Conservation (phyloP, 2,113 vertebrate genomes). For the Serinus canaria region DNA sequence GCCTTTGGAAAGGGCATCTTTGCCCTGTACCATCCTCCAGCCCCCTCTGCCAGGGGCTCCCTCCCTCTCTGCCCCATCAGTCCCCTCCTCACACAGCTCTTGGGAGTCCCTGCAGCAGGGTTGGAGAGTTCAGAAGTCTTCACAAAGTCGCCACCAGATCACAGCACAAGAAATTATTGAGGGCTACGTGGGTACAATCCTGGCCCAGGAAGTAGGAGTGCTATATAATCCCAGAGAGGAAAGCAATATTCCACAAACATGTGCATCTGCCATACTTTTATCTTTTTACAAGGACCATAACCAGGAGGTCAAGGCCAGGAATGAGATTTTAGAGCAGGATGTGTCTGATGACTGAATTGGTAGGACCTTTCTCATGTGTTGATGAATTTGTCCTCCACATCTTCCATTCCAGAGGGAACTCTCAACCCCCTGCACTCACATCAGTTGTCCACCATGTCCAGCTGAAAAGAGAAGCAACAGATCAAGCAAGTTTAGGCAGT, state of each 20-base stretch:
- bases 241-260: neutral
- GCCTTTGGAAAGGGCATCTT: neutral
- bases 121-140: neutral
- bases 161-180: neutral
- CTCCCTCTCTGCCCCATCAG: neutral
- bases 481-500: neutral
- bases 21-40: neutral
- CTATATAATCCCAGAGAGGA: neutral
- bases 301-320: neutral
- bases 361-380: neutral
- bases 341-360: neutral
- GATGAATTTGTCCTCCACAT: neutral
- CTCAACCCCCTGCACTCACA: neutral
- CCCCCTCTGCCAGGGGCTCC: neutral
- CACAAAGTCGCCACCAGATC: neutral
- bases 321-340: neutral
- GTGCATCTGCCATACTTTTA: neutral
- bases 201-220: accelerated
- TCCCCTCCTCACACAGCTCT: neutral
- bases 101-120: neutral
- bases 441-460: neutral
- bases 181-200: neutral
- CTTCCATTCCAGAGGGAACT: neutral
- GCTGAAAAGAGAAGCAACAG: neutral
- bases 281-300: neutral